Percentiles rank a stretch among this genome's conserved stretches.
Conservation (phyloP, 2,888 invertebrate genomes). For the Camptogramma bilineatum region DNA sequence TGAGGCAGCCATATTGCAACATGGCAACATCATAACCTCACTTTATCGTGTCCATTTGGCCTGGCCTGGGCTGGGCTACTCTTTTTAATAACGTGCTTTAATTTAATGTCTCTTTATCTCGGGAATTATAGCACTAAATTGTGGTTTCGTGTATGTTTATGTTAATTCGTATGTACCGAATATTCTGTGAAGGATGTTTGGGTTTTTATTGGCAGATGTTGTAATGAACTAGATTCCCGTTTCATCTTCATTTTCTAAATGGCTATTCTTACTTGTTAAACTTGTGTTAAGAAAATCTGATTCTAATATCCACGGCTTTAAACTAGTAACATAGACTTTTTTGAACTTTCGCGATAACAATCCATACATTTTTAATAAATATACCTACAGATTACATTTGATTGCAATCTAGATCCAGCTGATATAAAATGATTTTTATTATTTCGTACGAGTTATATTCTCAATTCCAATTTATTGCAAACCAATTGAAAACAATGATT, state of each 20-base stretch:
- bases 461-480: too few relatives aligned
- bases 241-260: not conserved
- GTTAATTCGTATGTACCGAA: conserved; percentile 40
- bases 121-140: conserved; percentile 70
- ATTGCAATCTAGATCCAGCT: too few relatives aligned
- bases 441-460: too few relatives aligned
- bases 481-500: too few relatives aligned
- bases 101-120: conserved; percentile 78
- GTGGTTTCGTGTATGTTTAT: conserved; percentile 64
- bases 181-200: conserved; percentile 8
- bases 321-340: too few relatives aligned
- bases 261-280: too few relatives aligned
- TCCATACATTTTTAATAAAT: too few relatives aligned
- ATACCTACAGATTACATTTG: too few relatives aligned
- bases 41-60: conserved; percentile 79
- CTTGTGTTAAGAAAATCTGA: too few relatives aligned
- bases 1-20: conserved; percentile 68
- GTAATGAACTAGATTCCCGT: not conserved
- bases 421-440: not conserved
- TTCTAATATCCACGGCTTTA: too few relatives aligned
- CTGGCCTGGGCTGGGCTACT: conserved; percentile 72
- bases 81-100: conserved; percentile 81
- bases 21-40: conserved; percentile 72
- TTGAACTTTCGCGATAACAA: too few relatives aligned
- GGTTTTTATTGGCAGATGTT: conserved; percentile 1